Conservation (phyloP, 2,888 invertebrate genomes). For the Drosophila neutralis region DNA sequence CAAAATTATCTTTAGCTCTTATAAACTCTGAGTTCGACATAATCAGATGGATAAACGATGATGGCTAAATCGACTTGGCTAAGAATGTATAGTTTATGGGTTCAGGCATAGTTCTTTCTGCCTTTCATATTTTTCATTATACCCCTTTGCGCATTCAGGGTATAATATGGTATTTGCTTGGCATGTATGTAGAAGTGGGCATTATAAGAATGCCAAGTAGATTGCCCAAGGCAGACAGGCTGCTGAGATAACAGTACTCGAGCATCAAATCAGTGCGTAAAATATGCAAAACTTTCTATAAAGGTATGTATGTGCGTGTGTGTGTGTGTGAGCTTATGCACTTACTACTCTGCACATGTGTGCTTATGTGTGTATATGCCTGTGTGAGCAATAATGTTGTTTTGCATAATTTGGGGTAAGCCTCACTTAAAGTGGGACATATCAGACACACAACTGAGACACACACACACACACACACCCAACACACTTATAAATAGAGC, state of each 20-base stretch:
- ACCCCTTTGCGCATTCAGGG: background rate
- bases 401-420: constrained; percentile 77
- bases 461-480: background rate
- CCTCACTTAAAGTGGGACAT: constrained; percentile 50
- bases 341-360: constrained; percentile 28
- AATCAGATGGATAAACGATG: background rate
- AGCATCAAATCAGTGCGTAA: constrained; percentile 66
- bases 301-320: constrained; percentile 14
- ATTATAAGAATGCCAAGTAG: constrained; percentile 22
- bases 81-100: background rate
- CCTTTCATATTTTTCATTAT: background rate
- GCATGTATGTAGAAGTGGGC: background rate
- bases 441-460: constrained; percentile 10
- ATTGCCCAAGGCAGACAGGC: constrained; percentile 22
- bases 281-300: constrained; percentile 68
- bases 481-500: background rate
- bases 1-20: background rate
- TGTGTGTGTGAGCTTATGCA: constrained; percentile 19
- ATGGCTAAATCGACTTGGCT: background rate
- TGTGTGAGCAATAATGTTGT: constrained; percentile 64
- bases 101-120: background rate
- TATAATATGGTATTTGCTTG: background rate
- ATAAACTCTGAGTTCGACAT: background rate
- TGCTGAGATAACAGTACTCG: constrained; percentile 33
- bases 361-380: constrained; percentile 26